A percentile compares a stretch with the other conserved stretches of the same genome.
Conservation (phyloP, 2,113 vertebrate species). For the Albula goreensis region DNA sequence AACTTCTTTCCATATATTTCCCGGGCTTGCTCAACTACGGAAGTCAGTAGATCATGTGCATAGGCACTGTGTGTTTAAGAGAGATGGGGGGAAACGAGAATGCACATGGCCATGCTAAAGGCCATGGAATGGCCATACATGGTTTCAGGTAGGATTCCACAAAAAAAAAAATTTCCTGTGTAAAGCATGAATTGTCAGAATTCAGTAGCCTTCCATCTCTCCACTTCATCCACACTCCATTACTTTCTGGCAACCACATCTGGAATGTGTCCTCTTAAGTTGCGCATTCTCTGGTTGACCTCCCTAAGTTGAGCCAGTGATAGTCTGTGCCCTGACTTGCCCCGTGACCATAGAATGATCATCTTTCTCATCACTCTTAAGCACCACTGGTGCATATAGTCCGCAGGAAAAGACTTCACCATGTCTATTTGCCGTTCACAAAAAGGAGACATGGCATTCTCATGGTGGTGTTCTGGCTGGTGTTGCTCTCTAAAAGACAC, state of each 20-base stretch:
- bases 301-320: too few species aligned
- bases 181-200: conserved; percentile 35
- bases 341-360: too few species aligned
- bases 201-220: conserved; percentile 28
- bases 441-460: neutral
- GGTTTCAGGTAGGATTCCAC: conserved; percentile 18
- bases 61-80: too few species aligned
- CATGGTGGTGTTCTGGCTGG: conserved; percentile 21
- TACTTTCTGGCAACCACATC: too few species aligned
- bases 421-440: conserved; percentile 5
- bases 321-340: too few species aligned
- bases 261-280: too few species aligned
- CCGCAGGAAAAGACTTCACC: conserved; percentile 7
- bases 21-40: conserved; percentile 2
- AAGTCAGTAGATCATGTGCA: conserved; percentile 19
- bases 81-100: conserved; percentile 13
- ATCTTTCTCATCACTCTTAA: too few species aligned
- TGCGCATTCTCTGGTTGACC: too few species aligned
- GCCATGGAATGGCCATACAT: conserved; percentile 29
- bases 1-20: conserved; percentile 23
- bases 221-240: conserved; percentile 18
- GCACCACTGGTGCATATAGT: too few species aligned
- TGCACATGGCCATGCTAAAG: conserved; percentile 35
- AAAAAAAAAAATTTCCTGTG: too few species aligned
- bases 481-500: conserved; percentile 19